These are phyloP conservation scores for Drosophila pandora DNA, from an alignment of 1,140 invertebrate genomes.

Conservation along the genomic window DNA sequence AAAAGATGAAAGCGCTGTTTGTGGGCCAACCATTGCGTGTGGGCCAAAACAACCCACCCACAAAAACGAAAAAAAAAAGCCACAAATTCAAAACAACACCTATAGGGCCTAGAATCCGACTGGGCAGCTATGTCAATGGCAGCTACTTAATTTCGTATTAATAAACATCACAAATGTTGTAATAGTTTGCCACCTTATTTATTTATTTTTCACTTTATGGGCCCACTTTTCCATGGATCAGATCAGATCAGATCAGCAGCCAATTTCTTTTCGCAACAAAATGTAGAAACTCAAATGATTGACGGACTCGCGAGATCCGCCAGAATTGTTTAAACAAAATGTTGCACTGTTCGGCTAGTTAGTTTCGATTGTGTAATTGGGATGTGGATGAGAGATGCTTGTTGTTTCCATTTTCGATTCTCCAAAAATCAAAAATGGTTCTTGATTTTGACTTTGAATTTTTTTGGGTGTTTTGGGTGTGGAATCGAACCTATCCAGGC, in stretches of 20 bases:
- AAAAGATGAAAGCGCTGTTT: conserved; percentile 80
- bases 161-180: conserved; percentile 81
- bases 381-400: conserved; percentile 4
- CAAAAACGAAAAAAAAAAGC: conserved; percentile 16
- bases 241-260: conserved; percentile 7
- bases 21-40: conserved; percentile 42
- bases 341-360: conserved; percentile 24
- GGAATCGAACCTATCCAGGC: conserved; percentile 22
- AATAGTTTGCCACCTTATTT: conserved; percentile 78
- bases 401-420: conserved; percentile 14
- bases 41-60: conserved; percentile 58
- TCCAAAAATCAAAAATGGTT: conserved; percentile 21
- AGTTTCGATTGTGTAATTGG: conserved; percentile 34
- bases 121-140: conserved; percentile 56
- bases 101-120: conserved; percentile 3
- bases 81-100: conserved; percentile 42
- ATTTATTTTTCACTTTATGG: conserved; percentile 68
- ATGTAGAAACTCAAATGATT: conserved; percentile 49
- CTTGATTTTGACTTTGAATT: neutral
- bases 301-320: conserved; percentile 47
- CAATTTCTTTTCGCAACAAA: conserved; percentile 67
- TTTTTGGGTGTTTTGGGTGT: conserved; percentile 42
- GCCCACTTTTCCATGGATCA: neutral
- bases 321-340: conserved; percentile 70
- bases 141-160: conserved; percentile 80